Base-by-base conservation (phyloP, 64 coral and sea anemone genomes). In the Cladopsammia gracilis region DNA sequence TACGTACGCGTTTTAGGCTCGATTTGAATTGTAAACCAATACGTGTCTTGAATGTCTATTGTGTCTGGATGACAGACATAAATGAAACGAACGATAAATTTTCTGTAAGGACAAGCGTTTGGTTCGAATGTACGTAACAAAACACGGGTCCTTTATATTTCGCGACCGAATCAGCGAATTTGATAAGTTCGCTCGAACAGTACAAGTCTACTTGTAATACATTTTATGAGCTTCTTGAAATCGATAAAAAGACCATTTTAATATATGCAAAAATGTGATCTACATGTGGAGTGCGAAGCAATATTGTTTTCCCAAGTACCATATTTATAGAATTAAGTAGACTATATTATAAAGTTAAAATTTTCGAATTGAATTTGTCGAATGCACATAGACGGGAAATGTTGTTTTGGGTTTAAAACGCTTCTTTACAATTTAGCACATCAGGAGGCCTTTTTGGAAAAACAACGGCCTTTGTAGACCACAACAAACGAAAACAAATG, bases 191-290 rank as follows among this genome's bases (percentile, higher is more conserved):
- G 46, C 7, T 6, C 45, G 18, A 56, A 4, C 19, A 7, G 46
- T 75, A 0, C 44, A 48, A 7, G 11, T 48, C 20, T 16, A 19
- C 72, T 10, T 75, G 3, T 44, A 73, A 45, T 16, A 46, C 7
- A 10, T 18, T 52, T 9, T 9, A 52, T 22, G 47, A 7, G 48
- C 73, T 76, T 53, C 73, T 76, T 13, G 18, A 22, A 48, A 25
- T 56, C 22, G n/a, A 13, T 8, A 4, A 5, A 54, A 53, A 53
- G 19, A 56, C 20, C 71, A 73, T 48, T 73, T 75, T 57, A 10
- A 57, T 19, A 77, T 77, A 53, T 54, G 50, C 75, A 77, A 77
- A 77, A 77, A 77, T 54, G 50, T n/a, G 75, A 77, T 50, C 50
- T 19, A 34, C 53, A 56, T 10, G 53, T 15, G 9, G 14, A 52